A percentile compares a stretch with the other conserved stretches of the same genome.
Evolutionary conservation across 2,888 invertebrate species (phyloP).

Genomic region (Ephialtes manifestator): DNA sequence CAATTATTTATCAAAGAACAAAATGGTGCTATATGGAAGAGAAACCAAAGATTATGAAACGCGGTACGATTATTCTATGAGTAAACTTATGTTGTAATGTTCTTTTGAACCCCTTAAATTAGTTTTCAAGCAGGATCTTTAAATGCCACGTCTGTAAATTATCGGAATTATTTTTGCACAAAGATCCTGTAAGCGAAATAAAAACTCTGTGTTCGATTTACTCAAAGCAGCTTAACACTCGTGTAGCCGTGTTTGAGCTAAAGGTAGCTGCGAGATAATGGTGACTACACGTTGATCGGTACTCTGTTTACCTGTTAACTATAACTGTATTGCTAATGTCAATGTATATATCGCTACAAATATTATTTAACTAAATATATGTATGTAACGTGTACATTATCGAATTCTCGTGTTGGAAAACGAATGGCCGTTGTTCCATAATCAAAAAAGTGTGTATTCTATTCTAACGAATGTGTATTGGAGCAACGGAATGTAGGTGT

Average conservation of each 20-base stretch:
- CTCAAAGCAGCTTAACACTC: conserved; percentile 37
- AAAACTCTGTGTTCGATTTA: conserved; percentile 57
- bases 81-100: conserved; percentile 6
- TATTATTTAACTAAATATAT: conserved; percentile 21
- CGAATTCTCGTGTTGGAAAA: background rate
- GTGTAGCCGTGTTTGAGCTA: conserved; percentile 2
- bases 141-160: conserved; percentile 37
- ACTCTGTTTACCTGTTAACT: conserved; percentile 24
- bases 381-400: conserved; percentile 25
- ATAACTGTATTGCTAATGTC: conserved; percentile 31
- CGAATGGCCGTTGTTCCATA: background rate
- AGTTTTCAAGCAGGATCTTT: conserved; percentile 48
- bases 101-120: conserved; percentile 23
- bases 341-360: conserved; percentile 36
- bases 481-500: conserved; percentile 9
- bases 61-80: conserved; percentile 24
- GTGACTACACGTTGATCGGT: conserved; percentile 11
- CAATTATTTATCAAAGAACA: conserved; percentile 16
- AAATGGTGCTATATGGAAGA: conserved; percentile 46
- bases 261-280: conserved; percentile 18
- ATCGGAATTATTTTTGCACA: conserved; percentile 26
- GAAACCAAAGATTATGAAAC: conserved; percentile 57
- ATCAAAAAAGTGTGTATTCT: background rate
- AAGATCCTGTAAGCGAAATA: conserved; percentile 34
- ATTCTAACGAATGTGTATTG: conserved; percentile 5